Base-by-base conservation (phyloP, 2,797 vertebrate genomes). In the Netta rufina region DNA sequence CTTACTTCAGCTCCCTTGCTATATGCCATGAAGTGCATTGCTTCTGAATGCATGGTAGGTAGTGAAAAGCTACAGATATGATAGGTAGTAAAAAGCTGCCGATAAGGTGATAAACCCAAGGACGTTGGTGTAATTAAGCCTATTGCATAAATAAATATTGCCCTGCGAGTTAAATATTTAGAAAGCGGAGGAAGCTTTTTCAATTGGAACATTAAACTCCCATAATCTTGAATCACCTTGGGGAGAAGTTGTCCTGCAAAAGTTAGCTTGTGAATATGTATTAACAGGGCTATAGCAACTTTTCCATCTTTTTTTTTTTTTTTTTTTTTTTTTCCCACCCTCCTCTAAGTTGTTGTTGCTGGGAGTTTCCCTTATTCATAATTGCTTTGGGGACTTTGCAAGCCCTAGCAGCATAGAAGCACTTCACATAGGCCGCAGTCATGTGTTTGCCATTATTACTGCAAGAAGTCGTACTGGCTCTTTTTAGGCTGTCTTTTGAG, bases 91-190 rank as follows among this genome's bases (percentile, higher is more conserved):
- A 71, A 91, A 95, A 87, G 30, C 22, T 86, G 21, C 47, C 57
- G 36, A 38, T 49, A 45, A 45, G 19, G 18, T 67, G 49, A 61
- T 83, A 83, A 93, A 64, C 72, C 53, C 89, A 89, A 96, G 94
- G 92, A 78, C 32, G 0, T 82, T 88, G 90, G 33, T 79, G 32
- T 93, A 49, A 73, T 93, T 76, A 90, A 90, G 39, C 64, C 6
- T 90, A 25, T 93, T 92, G 79, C 74, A 77, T 91, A 93, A 93
- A 95, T 65, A 97, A 90, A 72, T 61, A 56, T 39, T 84, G 49
- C 32, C 14, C 8, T 20, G 16, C 4, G 61, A 58, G 92, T 90
- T 94, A 97, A 91, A 71, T 87, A 83, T 90, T 93, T 87, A 77
- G 64, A 77, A 51, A 11, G 12, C 41, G 28, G 25, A 87, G 65